Percentiles rank a stretch among this genome's conserved stretches.
phyloP scores from a whole-genome alignment of 2,888 invertebrate species.

The Lepidonotus clava region DNA sequence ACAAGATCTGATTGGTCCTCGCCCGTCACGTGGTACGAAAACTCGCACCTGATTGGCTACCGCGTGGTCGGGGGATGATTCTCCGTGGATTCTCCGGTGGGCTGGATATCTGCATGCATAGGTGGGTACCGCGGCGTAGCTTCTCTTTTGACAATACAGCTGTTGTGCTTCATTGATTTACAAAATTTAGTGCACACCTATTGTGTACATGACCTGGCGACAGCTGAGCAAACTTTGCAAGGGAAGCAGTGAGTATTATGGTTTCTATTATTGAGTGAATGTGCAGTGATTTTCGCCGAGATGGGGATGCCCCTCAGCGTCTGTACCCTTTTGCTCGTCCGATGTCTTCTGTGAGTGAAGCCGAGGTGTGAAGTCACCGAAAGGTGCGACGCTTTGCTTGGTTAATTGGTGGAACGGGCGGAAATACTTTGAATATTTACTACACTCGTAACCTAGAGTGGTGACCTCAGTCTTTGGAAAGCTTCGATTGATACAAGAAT shows the following conservation, averaged over 20 bases:
- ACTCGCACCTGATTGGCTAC: background rate
- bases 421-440: too few relatives aligned
- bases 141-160: slow-evolving; percentile 49
- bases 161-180: slow-evolving; percentile 38
- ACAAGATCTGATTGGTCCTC: slow-evolving; percentile 51
- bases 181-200: background rate
- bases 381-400: too few relatives aligned
- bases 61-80: background rate
- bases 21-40: slow-evolving; percentile 14
- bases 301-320: too few relatives aligned
- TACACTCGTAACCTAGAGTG: too few relatives aligned
- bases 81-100: background rate
- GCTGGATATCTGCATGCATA: slow-evolving; percentile 30
- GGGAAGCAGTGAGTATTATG: background rate
- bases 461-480: too few relatives aligned
- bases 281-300: too few relatives aligned
- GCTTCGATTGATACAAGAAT: too few relatives aligned
- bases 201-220: background rate
- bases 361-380: too few relatives aligned
- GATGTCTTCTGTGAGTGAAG: too few relatives aligned
- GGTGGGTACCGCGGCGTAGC: background rate
- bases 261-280: too few relatives aligned
- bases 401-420: too few relatives aligned
- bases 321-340: too few relatives aligned
- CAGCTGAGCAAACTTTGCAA: slow-evolving; percentile 21